A percentile compares a stretch with the other conserved stretches of the same genome.
These are phyloP conservation scores for Osmerus eperlanus DNA, from an alignment of 2,113 vertebrate species.

Conservation along the genomic window DNA sequence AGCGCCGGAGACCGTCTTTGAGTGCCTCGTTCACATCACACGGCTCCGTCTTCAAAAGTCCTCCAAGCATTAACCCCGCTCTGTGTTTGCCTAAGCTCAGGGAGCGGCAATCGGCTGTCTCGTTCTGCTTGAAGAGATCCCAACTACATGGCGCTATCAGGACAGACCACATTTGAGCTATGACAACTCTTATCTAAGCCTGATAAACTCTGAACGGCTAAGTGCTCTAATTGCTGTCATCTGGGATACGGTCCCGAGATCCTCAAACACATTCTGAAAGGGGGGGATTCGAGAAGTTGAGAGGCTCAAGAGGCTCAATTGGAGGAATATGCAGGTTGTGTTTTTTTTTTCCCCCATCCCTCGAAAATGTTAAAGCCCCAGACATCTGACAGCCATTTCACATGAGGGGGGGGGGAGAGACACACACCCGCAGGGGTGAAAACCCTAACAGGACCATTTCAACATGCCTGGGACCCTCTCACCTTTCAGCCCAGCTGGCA, in stretches of 20 bases:
- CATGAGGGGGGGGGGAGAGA: slow-evolving; percentile 27
- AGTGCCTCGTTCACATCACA: slow-evolving; percentile 53
- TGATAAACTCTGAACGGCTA: slow-evolving; percentile 69
- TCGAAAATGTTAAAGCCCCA: slow-evolving; percentile 46
- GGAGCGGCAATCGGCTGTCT: slow-evolving; percentile 48
- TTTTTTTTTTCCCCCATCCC: slow-evolving; percentile 30
- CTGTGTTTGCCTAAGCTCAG: slow-evolving; percentile 58
- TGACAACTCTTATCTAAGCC: slow-evolving; percentile 67
- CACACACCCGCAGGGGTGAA: slow-evolving; percentile 30
- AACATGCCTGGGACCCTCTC: slow-evolving; percentile 31
- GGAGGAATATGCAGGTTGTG: slow-evolving; percentile 40
- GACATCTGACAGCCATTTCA: slow-evolving; percentile 68
- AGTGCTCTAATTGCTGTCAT: slow-evolving; percentile 71
- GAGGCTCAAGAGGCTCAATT: slow-evolving; percentile 33
- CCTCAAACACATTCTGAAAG: slow-evolving; percentile 54
- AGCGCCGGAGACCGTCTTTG: slow-evolving; percentile 38
- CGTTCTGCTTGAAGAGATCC: slow-evolving; percentile 63
- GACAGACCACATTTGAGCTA: slow-evolving; percentile 56
- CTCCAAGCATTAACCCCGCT: slow-evolving; percentile 31
- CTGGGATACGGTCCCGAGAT: slow-evolving; percentile 60
- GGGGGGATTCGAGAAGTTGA: slow-evolving; percentile 30
- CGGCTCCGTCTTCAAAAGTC: slow-evolving; percentile 47
- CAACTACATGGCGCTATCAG: slow-evolving; percentile 67
- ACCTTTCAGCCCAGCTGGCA: slow-evolving; percentile 36
- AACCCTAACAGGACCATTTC: slow-evolving; percentile 27